A percentile compares a stretch with the other conserved stretches of the same genome.
Evolutionary conservation across 2,888 invertebrate species (phyloP).

Genomic region (Podabrus alpinus): DNA sequence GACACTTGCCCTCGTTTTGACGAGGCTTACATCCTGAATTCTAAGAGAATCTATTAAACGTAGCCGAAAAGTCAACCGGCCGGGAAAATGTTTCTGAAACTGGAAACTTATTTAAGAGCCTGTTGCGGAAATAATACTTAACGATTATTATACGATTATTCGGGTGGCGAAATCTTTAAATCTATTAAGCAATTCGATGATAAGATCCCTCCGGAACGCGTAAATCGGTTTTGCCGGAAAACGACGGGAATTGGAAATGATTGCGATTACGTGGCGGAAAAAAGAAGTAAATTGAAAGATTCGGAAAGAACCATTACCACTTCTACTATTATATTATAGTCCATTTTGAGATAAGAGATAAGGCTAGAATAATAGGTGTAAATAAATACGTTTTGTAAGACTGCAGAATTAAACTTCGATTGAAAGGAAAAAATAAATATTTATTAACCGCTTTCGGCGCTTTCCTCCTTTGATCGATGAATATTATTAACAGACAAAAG

Average conservation of each 20-base stretch:
- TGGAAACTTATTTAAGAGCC: background rate
- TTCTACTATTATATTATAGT: constrained; percentile 26
- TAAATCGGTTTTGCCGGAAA: constrained; percentile 52
- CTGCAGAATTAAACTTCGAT: constrained; percentile 3
- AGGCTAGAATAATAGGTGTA: constrained; percentile 22
- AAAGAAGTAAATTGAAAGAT: constrained; percentile 49
- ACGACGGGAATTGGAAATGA: constrained; percentile 53
- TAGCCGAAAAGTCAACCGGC: background rate
- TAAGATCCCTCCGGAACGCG: constrained; percentile 44
- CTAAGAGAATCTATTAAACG: constrained; percentile 10
- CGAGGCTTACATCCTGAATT: constrained; percentile 14
- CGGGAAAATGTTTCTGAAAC: background rate
- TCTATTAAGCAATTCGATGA: constrained; percentile 44
- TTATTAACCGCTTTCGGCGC: background rate
- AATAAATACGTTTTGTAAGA: constrained; percentile 24
- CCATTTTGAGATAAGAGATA: constrained; percentile 21
- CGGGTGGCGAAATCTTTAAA: constrained; percentile 28
- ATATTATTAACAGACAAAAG: background rate
- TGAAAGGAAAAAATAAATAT: background rate
- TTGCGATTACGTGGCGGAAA: constrained; percentile 49
- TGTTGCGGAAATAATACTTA: background rate
- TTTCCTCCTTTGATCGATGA: background rate
- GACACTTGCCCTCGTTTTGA: constrained; percentile 36
- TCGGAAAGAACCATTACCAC: constrained; percentile 39
- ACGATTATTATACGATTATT: background rate